These are phyloP conservation scores for Lepisosteus oculatus DNA, from an alignment of 2,113 vertebrate genomes.

Conservation along the genomic window DNA sequence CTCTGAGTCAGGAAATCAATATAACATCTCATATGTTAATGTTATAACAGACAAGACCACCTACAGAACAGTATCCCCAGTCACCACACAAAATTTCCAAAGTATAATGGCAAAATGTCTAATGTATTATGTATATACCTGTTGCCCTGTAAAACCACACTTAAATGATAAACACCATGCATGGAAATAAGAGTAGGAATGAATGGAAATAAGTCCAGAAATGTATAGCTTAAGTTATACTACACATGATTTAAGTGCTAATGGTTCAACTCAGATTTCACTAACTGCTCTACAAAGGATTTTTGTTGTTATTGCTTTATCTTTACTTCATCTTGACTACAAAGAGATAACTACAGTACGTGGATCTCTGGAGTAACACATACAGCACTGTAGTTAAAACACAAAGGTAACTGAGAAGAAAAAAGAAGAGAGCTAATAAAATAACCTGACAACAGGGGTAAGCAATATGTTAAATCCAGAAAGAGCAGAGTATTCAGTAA, in stretches of 20 bases:
- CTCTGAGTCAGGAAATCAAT: too few species aligned
- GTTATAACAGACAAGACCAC: too few species aligned
- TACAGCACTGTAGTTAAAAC: conserved; percentile 27
- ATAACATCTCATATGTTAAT: too few species aligned
- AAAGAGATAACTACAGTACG: conserved; percentile 67
- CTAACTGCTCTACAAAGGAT: conserved; percentile 62
- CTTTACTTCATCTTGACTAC: conserved; percentile 70
- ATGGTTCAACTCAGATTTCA: conserved; percentile 68
- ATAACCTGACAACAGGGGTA: conserved; percentile 70
- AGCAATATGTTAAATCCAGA: conserved; percentile 75
- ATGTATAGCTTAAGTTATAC: too few species aligned
- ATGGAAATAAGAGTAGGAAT: too few species aligned
- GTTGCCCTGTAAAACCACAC: too few species aligned
- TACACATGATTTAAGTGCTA: conserved; percentile 61
- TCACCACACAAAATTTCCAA: too few species aligned
- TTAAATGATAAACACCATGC: too few species aligned
- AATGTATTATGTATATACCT: too few species aligned
- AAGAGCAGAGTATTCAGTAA: conserved; percentile 63
- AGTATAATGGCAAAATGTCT: too few species aligned
- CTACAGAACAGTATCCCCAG: too few species aligned
- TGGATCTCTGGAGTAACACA: conserved; percentile 34
- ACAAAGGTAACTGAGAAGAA: conserved; percentile 31
- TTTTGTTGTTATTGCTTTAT: conserved; percentile 66
- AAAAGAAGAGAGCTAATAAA: conserved; percentile 45
- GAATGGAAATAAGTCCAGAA: too few species aligned